Evolutionary conservation across 2,888 invertebrate species (phyloP), one percentile per base, ranked within the genome.

Genomic region (Timema podura): DNA sequence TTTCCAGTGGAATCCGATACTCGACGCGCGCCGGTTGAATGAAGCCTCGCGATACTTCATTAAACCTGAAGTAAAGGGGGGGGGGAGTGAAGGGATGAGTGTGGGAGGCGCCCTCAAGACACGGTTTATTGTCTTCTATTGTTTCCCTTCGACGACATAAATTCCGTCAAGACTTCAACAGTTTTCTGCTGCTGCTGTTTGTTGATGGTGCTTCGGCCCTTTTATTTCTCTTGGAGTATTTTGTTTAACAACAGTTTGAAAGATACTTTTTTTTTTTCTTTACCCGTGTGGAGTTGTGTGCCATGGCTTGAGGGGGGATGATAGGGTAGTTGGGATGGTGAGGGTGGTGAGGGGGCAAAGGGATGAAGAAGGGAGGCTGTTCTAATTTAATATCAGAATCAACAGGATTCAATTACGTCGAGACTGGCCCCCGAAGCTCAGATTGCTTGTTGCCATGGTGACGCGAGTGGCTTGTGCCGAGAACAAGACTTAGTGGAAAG

Each of bases 351-450:
- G 44, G 44, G 67, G 64, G 54, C 3, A 30, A 30, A 30, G 30
- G 30, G 30, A 30, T 30, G 47, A 45, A 6, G 45, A 59, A 46
- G 47, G 48, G 67, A 68, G 51, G 51, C 15, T 49, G 69, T 61
- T 68, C 64, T 69, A 69, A 70, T 70, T 70, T 70, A 70, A 70
- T 70, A 70, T 67, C 67, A 70, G 70, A 70, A 70, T 70, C 70
- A 70, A 70, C 66, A 64, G 65, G 70, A 73, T 73, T 70, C 72
- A 70, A 72, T 72, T 72, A 68, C 69, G 54, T 30, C 30, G 30
- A 30, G 30, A 30, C 30, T 30, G 30, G 30, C 30, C 30, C 30
- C 30, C 30, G 61, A 30, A 61, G 44, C 61, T 61, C 61, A 45
- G 61, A 61, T 61, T 61, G 61, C 61, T 45, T 45, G 61, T 61